Evolutionary conservation across 2,113 vertebrate genomes (phyloP).

Genomic region (Percopsis transmontana): DNA sequence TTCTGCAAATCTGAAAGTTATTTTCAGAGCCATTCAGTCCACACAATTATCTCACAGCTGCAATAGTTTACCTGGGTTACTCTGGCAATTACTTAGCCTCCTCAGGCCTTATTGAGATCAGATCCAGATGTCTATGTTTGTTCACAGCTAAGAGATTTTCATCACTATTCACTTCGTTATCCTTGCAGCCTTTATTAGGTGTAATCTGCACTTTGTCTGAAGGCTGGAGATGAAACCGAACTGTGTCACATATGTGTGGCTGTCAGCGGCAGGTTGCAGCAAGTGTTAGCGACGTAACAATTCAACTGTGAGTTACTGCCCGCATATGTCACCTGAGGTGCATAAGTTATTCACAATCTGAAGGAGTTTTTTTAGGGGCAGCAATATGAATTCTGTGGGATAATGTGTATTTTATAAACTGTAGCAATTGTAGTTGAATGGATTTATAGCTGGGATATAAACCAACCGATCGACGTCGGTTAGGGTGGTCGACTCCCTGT

Average conservation of each 20-base stretch:
- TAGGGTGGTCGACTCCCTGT: too few species aligned
- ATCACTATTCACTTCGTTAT: conserved; percentile 38
- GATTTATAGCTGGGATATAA: not conserved
- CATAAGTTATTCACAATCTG: not conserved
- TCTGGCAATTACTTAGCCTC: conserved; percentile 70
- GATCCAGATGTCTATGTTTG: conserved; percentile 69
- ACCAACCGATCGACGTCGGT: not conserved
- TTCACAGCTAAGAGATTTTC: conserved; percentile 48
- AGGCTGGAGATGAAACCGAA: not conserved
- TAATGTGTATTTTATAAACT: not conserved
- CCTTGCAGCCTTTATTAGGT: conserved; percentile 46
- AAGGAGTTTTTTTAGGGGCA: not conserved
- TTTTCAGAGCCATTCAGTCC: conserved; percentile 51
- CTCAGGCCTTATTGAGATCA: conserved; percentile 59
- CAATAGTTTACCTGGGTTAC: conserved; percentile 72
- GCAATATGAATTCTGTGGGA: not conserved
- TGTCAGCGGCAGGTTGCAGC: too few species aligned
- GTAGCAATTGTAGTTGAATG: not conserved
- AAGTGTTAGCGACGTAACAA: too few species aligned
- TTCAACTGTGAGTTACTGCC: not conserved
- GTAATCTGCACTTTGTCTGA: conserved; percentile 37
- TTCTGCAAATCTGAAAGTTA: conserved; percentile 58
- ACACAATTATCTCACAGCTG: conserved; percentile 75
- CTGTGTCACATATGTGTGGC: not conserved
- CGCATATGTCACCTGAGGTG: not conserved